Base-by-base conservation (phyloP, 2,888 invertebrate species). In the Lasioglossum oenotherae region DNA sequence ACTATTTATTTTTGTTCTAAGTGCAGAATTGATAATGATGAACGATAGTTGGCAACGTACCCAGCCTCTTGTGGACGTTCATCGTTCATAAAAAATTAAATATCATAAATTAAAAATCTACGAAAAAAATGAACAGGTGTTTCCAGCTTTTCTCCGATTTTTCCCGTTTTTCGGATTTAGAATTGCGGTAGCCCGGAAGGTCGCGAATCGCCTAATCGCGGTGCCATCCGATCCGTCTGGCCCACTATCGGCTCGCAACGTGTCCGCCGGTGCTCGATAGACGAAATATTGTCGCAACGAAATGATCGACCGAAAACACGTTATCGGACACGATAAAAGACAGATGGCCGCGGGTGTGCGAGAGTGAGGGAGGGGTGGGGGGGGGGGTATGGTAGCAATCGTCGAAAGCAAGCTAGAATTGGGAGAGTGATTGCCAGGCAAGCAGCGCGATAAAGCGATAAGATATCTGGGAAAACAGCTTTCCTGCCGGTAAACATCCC, bases 391-490 rank as follows among this genome's bases (percentile, higher is more conserved):
- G 19, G 23, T 44, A 19, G 27, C 35, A 78, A 69, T 75, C 60
- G 27, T 78, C 46, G 57, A 78, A 53, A 75, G 75, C n/a, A 35
- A 6, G 27, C 60, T 31, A 71, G 57, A 53, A 57, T 67, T 4
- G 53, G 35, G n/a, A 44, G 5, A 31, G 23, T 74, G 87, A 88
- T 89, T 83, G 79, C 81, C 79, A 74, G 73, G 72, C 44, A 77
- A 57, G 74, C 67, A 69, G 31, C 46, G 80, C 83, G 92, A 92
- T 93, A 93, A 92, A 86, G 77, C 82, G 93, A 93, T 93, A 93
- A 92, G 90, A 82, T 92, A 90, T 88, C 87, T 91, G 91, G 44
- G 89, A 92, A 91, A 92, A 89, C 91, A 91, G 90, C 91, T 90
- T 92, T 88, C 77, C 87, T 80, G 74, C 85, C 85, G 81, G 82